Conservation (phyloP, 2,113 vertebrate species). For the Pteronura brasiliensis region DNA sequence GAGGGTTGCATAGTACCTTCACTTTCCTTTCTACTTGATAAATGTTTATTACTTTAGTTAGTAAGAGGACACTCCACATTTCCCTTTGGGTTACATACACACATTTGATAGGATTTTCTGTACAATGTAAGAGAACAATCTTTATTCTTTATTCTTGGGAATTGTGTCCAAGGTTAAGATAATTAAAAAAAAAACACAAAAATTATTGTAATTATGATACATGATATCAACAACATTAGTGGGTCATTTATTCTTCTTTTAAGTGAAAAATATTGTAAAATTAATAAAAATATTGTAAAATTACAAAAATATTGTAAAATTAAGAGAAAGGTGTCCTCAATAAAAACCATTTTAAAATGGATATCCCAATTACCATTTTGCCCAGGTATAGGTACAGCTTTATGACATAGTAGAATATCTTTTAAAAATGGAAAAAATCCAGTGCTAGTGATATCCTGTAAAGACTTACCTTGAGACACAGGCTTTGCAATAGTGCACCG, state of each 20-base stretch:
- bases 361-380: not conserved
- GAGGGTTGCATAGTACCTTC: not conserved
- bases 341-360: not conserved
- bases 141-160: too few species aligned
- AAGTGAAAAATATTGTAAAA: not conserved
- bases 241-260: not conserved
- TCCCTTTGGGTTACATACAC: not conserved
- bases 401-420: not conserved
- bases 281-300: not conserved
- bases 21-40: not conserved
- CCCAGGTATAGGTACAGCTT: not conserved
- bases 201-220: not conserved
- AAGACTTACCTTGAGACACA: fast-evolving
- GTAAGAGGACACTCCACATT: not conserved
- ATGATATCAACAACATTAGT: not conserved
- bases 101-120: not conserved
- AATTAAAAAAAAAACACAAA: not conserved
- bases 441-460: not conserved
- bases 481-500: too few species aligned
- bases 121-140: not conserved
- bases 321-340: not conserved
- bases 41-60: not conserved
- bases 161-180: not conserved
- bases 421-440: not conserved
- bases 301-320: not conserved